phyloP scores from a whole-genome alignment of 2,113 vertebrate species.

The Bombycilla garrulus region DNA sequence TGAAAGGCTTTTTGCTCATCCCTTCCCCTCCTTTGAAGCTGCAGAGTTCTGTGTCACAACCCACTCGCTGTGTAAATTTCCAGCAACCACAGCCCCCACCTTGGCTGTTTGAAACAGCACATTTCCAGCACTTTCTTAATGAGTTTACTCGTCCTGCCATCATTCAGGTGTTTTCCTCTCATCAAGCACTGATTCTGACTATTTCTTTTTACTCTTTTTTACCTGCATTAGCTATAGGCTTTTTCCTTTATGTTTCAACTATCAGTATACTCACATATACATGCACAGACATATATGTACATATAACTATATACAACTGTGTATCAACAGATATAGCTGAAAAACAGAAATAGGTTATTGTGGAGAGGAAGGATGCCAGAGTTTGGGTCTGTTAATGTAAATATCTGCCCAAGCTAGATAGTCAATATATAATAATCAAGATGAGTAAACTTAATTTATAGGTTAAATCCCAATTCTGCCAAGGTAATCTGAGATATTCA shows the following conservation, averaged over 20 bases:
- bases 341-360: not conserved
- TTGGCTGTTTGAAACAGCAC: not conserved
- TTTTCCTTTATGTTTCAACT: not conserved
- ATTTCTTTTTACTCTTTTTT: not conserved
- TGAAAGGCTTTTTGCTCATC: not conserved
- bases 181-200: not conserved
- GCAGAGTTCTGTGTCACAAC: not conserved
- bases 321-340: not conserved
- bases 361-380: not conserved
- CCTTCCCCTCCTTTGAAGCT: not conserved
- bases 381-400: not conserved
- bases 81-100: not conserved
- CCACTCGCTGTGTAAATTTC: not conserved
- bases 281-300: no score
- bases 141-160: not conserved
- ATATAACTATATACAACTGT: not conserved
- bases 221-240: not conserved
- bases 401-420: not conserved
- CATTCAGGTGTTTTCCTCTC: not conserved
- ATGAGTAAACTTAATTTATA: not conserved
- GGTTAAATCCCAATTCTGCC: not conserved
- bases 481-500: not conserved
- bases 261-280: no score
- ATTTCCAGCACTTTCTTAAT: not conserved
- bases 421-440: not conserved